phyloP scores from a whole-genome alignment of 2,888 invertebrate genomes.

The Melieria crassipennis region DNA sequence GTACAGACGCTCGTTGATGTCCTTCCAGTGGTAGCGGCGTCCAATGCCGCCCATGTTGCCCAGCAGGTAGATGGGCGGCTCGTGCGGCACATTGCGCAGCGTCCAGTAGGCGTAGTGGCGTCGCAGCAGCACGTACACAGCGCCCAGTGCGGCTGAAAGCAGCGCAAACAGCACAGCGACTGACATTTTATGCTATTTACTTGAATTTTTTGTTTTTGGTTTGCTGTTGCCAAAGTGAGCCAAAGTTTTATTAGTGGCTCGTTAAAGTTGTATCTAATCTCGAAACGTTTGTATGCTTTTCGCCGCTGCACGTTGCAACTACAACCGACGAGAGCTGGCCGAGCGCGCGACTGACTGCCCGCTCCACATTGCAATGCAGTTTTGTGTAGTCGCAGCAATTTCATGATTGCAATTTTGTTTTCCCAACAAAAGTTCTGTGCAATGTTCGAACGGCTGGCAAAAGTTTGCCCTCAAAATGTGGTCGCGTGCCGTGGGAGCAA shows the following conservation, averaged over 20 bases:
- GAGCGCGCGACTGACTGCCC: not conserved
- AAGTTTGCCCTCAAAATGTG: too few relatives aligned
- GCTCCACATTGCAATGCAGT: not conserved
- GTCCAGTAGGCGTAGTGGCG: conserved; percentile 50
- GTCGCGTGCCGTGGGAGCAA: too few relatives aligned
- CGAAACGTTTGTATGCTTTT: too few relatives aligned
- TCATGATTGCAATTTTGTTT: too few relatives aligned
- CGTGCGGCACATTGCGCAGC: conserved; percentile 46
- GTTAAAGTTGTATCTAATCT: not conserved
- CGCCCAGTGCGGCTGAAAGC: not conserved
- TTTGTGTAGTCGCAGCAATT: not conserved
- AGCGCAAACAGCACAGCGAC: not conserved
- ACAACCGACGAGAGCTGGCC: too few relatives aligned
- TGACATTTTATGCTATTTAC: not conserved
- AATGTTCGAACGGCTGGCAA: too few relatives aligned
- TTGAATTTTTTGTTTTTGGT: not conserved
- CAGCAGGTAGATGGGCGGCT: conserved; percentile 41
- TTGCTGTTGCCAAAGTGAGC: not conserved
- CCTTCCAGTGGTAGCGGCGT: conserved; percentile 46
- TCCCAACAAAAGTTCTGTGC: too few relatives aligned
- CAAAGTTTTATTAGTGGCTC: not conserved
- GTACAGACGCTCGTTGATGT: conserved; percentile 34
- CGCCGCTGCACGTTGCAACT: too few relatives aligned
- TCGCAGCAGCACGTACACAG: conserved; percentile 3
- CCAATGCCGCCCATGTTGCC: conserved; percentile 53